These are phyloP conservation scores for Melinopterus prodromus DNA, from an alignment of 2,888 invertebrate species.

Conservation along the genomic window DNA sequence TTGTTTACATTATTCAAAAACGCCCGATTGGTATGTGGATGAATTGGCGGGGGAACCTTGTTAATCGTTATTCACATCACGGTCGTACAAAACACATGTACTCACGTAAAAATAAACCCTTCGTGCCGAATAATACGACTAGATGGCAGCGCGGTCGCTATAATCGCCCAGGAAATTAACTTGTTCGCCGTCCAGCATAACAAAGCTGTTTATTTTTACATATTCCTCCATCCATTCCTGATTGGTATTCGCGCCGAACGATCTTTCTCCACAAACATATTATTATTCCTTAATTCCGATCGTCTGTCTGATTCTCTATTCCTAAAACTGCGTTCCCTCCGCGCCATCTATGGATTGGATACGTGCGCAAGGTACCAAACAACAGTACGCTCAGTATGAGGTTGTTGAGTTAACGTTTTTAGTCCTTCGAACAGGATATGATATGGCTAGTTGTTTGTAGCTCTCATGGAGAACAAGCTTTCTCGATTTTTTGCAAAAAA, in stretches of 20 bases:
- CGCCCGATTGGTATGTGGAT: neutral
- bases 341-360: conserved; percentile 12
- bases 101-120: neutral
- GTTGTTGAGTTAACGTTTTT: too few species aligned
- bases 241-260: neutral
- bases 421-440: too few species aligned
- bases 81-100: neutral
- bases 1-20: too few species aligned
- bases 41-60: neutral
- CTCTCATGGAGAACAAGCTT: too few species aligned
- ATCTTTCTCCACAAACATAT: conserved; percentile 13
- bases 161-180: neutral
- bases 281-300: conserved; percentile 24
- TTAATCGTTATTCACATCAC: neutral
- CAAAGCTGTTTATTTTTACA: neutral
- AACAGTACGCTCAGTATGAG: too few species aligned
- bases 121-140: neutral
- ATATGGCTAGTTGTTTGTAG: too few species aligned
- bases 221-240: neutral
- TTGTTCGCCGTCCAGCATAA: neutral
- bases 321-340: conserved; percentile 5
- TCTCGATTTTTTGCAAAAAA: too few species aligned
- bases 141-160: neutral
- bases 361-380: neutral
- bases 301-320: neutral